Percentiles rank a stretch among this genome's conserved stretches.
These are phyloP conservation scores for Zaprionus taronus DNA, from an alignment of 1,140 invertebrate species.

Conservation along the genomic window DNA sequence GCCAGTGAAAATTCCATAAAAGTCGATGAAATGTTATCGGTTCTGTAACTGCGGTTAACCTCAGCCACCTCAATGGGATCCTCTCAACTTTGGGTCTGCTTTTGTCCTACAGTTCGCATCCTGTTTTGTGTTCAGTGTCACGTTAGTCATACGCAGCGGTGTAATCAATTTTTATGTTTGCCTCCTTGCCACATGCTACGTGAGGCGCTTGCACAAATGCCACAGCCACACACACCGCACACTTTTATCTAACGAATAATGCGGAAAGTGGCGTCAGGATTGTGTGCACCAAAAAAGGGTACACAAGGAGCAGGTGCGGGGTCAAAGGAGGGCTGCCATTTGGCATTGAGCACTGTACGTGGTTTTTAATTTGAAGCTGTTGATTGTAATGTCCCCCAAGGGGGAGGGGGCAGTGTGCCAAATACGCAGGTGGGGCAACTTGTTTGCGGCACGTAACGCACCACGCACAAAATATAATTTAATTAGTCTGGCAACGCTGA, in stretches of 20 bases:
- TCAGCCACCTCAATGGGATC: background rate
- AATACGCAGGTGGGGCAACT: slow-evolving; percentile 1
- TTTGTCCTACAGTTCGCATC: background rate
- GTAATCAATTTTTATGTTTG: slow-evolving; percentile 78
- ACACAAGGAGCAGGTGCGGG: background rate
- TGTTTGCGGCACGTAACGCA: slow-evolving; percentile 63
- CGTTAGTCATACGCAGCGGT: slow-evolving; percentile 70
- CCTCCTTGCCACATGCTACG: slow-evolving; percentile 47
- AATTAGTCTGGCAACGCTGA: slow-evolving; percentile 70
- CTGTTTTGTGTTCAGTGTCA: slow-evolving; percentile 31
- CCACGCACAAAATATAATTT: slow-evolving; percentile 65
- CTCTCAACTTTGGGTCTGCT: background rate
- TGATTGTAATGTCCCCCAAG: slow-evolving; percentile 32
- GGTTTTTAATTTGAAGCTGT: slow-evolving; percentile 38
- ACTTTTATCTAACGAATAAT: slow-evolving; percentile 41
- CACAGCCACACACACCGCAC: background rate
- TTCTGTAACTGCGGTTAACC: background rate
- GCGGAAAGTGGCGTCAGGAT: slow-evolving; percentile 54
- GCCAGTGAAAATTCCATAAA: slow-evolving; percentile 11
- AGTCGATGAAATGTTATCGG: background rate
- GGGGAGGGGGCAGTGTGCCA: background rate
- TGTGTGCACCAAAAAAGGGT: slow-evolving; percentile 44
- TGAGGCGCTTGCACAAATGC: slow-evolving; percentile 62
- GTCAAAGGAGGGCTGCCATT: background rate
- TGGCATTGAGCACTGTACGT: slow-evolving; percentile 8